Conservation (phyloP, 2,797 vertebrate species). For the Acridotheres tristis region DNA sequence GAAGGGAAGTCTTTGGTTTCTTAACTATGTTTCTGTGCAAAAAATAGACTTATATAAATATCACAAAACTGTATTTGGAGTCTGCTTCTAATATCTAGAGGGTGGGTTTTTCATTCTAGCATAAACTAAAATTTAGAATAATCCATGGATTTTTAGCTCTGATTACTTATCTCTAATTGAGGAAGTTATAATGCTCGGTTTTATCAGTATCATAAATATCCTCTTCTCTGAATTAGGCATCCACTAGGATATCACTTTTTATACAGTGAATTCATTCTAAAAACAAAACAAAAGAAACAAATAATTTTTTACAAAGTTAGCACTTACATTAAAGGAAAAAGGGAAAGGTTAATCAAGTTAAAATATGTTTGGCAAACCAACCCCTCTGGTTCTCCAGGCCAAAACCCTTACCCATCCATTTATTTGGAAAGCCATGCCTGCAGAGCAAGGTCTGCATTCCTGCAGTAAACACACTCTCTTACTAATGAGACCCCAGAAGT, state of each 20-base stretch:
- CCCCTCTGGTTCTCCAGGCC: neutral
- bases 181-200: neutral
- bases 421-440: neutral
- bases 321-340: neutral
- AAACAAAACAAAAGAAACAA: neutral
- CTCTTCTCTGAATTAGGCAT: neutral
- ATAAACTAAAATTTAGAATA: neutral
- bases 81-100: neutral
- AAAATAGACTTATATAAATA: neutral
- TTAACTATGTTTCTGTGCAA: neutral
- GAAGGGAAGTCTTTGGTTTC: neutral
- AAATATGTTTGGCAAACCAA: neutral
- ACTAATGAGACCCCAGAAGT: neutral
- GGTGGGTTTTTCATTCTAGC: neutral
- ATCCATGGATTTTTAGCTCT: neutral
- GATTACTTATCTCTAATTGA: neutral
- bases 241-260: neutral
- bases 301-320: neutral
- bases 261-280: neutral
- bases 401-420: neutral
- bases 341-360: neutral
- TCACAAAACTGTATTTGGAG: neutral
- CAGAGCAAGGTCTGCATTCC: neutral
- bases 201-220: neutral
- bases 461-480: neutral